Conservation (phyloP, 2,888 invertebrate species). For the Schizotus pectinicornis region DNA sequence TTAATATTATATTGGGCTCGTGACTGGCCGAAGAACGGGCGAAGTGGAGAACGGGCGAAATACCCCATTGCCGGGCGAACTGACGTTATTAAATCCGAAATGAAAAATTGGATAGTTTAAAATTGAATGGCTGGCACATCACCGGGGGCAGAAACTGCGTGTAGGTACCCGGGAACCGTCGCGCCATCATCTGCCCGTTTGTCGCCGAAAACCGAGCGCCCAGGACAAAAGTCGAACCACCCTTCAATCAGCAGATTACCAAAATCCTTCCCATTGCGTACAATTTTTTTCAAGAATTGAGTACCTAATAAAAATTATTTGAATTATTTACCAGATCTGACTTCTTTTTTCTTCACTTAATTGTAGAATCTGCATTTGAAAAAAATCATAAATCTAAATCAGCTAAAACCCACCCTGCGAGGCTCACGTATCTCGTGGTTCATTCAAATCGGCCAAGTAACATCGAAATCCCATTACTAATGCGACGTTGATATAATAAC, state of each 20-base stretch:
- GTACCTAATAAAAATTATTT: no score
- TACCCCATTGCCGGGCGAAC: slow-evolving; percentile 50
- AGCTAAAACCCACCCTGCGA: no score
- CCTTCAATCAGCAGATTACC: no score
- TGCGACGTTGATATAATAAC: slow-evolving; percentile 19
- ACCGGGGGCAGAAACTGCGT: slow-evolving; percentile 49
- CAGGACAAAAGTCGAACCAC: no score
- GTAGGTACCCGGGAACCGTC: slow-evolving; percentile 45
- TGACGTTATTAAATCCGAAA: slow-evolving; percentile 60
- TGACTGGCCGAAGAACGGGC: slow-evolving; percentile 53
- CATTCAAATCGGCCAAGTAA: slow-evolving; percentile 24
- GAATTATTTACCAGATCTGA: no score
- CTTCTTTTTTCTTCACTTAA: no score
- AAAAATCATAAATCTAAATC: no score
- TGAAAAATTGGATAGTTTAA: slow-evolving; percentile 61
- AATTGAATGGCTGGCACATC: slow-evolving; percentile 55
- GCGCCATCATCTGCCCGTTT: slow-evolving; percentile 49
- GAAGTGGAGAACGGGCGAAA: slow-evolving; percentile 41
- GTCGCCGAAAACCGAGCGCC: slow-evolving; percentile 20
- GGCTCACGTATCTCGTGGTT: no score
- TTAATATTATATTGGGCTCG: slow-evolving; percentile 59
- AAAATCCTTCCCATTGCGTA: no score
- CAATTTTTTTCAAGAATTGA: no score
- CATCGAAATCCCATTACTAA: slow-evolving; percentile 53
- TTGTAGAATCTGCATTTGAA: no score